Conservation (phyloP, 35 echinoderm and acorn worm species). For the Acanthaster planci region DNA sequence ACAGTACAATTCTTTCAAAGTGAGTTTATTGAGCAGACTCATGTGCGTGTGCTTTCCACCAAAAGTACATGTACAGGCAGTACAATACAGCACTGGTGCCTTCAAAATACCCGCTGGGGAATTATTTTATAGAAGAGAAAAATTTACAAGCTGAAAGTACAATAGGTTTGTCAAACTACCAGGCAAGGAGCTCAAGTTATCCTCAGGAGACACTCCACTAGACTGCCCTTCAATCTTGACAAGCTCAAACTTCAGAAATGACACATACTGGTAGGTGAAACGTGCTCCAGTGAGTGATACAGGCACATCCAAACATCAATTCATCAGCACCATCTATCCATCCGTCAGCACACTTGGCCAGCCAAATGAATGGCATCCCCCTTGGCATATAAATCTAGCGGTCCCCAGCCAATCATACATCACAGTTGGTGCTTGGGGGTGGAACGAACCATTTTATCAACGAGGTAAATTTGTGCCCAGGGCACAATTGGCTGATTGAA, state of each 20-base stretch:
- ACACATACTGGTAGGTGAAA: not conserved
- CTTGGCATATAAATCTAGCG: not conserved
- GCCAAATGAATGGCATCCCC: conserved; percentile 12
- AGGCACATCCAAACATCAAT: conserved; percentile 9
- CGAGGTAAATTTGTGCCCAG: not conserved
- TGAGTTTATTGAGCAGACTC: too few species aligned
- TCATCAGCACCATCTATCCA: conserved; percentile 13
- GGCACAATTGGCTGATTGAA: not conserved
- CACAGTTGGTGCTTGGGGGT: conserved; percentile 8
- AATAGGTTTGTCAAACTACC: too few species aligned
- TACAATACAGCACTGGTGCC: too few species aligned
- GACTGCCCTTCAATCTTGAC: not conserved
- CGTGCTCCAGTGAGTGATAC: conserved; percentile 10
- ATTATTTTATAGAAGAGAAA: too few species aligned
- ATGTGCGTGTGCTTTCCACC: too few species aligned
- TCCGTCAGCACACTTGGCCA: not conserved
- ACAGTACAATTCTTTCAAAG: too few species aligned
- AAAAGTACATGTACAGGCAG: too few species aligned
- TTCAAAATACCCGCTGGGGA: too few species aligned
- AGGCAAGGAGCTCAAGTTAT: not conserved
- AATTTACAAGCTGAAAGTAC: too few species aligned
- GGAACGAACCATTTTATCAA: not conserved
- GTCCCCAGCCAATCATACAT: conserved; percentile 24
- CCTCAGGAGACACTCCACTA: not conserved
- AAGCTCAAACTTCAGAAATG: not conserved